Base-by-base conservation (phyloP, 2,888 invertebrate genomes). In the Anthrax anthrax region DNA sequence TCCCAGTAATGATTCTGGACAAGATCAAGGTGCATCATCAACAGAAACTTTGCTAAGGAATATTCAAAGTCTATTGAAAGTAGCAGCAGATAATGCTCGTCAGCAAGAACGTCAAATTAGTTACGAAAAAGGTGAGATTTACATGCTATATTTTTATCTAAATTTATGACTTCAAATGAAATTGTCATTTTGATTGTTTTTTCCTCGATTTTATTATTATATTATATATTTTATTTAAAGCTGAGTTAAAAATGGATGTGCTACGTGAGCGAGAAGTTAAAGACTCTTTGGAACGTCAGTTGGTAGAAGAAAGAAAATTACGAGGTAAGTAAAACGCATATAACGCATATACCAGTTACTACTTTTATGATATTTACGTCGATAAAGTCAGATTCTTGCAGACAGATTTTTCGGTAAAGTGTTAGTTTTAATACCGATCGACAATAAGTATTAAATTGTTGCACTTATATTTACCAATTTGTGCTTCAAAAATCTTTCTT, bases 81-180 rank as follows among this genome's bases (percentile, higher is more conserved):
- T 95, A 51, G 95, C 95, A n/a, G 92, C 92, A 3, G 94, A 95
- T 70, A 94, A 94, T 71, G 92, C 94, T 46, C 78, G 94, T 58
- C 92, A 94, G 63, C 92, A 94, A 71, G 95, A 96, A 70, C 75
- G 92, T 56, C 92, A 95, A 71, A 86, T 91, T 70, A 89, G 84
- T 75, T 88, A 90, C 70, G 95, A 95, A 72, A 94, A 92, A 86
- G 91, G 95, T 95, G 74, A 71, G 23, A 23, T 6, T n/a, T n/a
- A n/a, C n/a, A n/a, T n/a, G n/a, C n/a, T n/a, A n/a, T n/a, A n/a
- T n/a, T n/a, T n/a, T n/a, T n/a, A n/a, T n/a, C n/a, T n/a, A 23
- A 23, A 23, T 23, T 23, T 23, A 8, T 72, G 67, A 23, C 23
- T 23, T 6, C 23, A 23, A 6, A 23, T 23, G 4, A 6, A 9